phyloP scores from a whole-genome alignment of 2,797 vertebrate genomes.

The Chlorospingus flavigularis region DNA sequence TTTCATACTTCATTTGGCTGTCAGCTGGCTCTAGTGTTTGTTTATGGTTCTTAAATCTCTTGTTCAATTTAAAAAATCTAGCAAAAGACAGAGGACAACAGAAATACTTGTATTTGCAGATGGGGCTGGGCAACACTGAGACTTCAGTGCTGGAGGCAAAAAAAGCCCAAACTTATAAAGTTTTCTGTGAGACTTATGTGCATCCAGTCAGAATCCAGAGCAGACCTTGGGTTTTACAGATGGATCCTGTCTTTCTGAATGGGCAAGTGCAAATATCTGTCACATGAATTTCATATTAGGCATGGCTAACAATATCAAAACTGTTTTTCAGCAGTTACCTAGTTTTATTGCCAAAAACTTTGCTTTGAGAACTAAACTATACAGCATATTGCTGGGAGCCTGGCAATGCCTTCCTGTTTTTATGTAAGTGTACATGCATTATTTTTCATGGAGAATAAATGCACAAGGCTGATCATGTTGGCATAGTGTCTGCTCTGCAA shows the following conservation, averaged over 20 bases:
- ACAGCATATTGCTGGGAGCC: background rate
- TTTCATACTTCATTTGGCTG: background rate
- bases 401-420: background rate
- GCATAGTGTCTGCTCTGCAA: background rate
- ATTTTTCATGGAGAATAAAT: background rate
- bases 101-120: background rate
- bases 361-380: background rate
- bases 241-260: background rate
- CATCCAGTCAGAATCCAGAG: background rate
- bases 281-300: background rate
- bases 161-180: background rate
- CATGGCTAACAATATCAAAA: background rate
- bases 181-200: background rate
- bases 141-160: background rate
- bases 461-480: background rate
- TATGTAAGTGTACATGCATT: background rate
- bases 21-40: background rate
- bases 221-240: background rate
- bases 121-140: background rate
- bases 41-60: background rate
- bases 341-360: background rate
- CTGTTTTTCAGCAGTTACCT: background rate
- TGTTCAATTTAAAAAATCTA: background rate
- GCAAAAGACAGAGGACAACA: background rate
- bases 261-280: background rate